Evolutionary conservation across 2,797 vertebrate species (phyloP).

Genomic region (Phaenicophaeus curvirostris): DNA sequence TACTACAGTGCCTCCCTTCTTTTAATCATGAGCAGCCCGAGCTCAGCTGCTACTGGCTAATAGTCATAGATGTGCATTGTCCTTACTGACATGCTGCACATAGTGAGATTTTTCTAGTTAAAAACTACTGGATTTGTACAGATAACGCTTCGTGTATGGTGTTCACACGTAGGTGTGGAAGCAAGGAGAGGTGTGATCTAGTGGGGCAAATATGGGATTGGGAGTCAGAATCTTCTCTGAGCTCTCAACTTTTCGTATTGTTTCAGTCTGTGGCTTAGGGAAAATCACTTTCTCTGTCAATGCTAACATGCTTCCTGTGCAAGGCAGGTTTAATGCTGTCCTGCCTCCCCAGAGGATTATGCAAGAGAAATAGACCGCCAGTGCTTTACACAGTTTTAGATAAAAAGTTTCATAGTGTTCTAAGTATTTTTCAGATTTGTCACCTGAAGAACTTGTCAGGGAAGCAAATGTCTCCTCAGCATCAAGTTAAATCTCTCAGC

Average conservation of each 20-base stretch:
- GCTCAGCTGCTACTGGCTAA: background rate
- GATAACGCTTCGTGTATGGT: background rate
- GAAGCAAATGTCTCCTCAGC: background rate
- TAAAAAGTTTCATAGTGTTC: background rate
- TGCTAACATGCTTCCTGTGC: background rate
- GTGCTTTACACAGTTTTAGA: background rate
- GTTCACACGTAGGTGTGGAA: background rate
- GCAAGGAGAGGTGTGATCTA: background rate
- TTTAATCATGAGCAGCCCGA: background rate
- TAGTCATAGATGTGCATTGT: background rate
- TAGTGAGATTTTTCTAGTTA: background rate
- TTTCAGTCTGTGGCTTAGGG: background rate
- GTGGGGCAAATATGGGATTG: background rate
- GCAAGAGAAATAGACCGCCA: background rate
- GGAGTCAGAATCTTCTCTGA: background rate
- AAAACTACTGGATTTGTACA: background rate
- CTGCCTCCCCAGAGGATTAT: background rate
- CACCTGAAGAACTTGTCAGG: background rate
- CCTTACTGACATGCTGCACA: background rate
- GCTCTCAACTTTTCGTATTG: background rate
- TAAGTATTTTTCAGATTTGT: background rate
- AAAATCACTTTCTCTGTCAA: background rate
- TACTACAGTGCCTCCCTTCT: constrained; percentile 1
- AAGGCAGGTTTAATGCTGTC: background rate
- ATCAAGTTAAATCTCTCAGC: background rate